A percentile compares a stretch with the other conserved stretches of the same genome.
phyloP scores from a whole-genome alignment of 2,888 invertebrate genomes.

The Chorisops tibialis region DNA sequence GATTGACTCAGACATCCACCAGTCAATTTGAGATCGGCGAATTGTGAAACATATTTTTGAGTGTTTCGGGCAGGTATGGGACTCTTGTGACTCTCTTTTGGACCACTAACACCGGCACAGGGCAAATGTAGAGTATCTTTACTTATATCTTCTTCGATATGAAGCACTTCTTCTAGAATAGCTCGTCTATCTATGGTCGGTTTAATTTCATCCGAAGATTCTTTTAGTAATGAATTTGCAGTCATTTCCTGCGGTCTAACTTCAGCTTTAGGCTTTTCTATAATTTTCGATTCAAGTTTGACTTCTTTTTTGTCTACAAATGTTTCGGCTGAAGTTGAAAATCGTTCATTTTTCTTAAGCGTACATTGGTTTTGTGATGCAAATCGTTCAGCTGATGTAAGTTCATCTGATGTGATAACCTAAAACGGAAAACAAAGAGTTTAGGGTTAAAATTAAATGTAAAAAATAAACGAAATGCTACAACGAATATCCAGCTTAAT shows the following conservation, averaged over 20 bases:
- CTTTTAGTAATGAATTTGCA: conserved; percentile 1
- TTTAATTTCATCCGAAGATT: conserved; percentile 12
- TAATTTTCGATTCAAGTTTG: conserved; percentile 43
- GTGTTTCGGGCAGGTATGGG: conserved; percentile 61
- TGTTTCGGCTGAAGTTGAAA: conserved; percentile 32
- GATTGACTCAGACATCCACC: conserved; percentile 52
- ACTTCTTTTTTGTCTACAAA: conserved; percentile 33
- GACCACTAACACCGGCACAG: conserved; percentile 1
- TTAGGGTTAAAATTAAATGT: too few relatives aligned
- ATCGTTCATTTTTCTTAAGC: conserved; percentile 61
- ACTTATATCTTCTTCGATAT: conserved; percentile 37
- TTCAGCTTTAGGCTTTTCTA: conserved; percentile 36
- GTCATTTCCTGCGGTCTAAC: conserved; percentile 34
- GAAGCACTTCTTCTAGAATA: conserved; percentile 33
- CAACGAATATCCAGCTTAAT: neutral
- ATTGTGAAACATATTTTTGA: conserved; percentile 62
- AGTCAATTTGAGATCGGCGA: conserved; percentile 62
- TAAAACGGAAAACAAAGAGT: neutral
- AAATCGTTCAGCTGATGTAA: conserved; percentile 72
- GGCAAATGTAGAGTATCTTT: conserved; percentile 30
- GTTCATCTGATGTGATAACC: conserved; percentile 57
- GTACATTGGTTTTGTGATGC: conserved; percentile 77
- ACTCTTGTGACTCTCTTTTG: conserved; percentile 44
- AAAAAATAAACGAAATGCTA: neutral
- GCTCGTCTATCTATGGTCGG: conserved; percentile 29